Percentiles rank a stretch among this genome's conserved stretches.
phyloP scores from a whole-genome alignment of 2,888 invertebrate genomes.

The Conistra vaccinii region DNA sequence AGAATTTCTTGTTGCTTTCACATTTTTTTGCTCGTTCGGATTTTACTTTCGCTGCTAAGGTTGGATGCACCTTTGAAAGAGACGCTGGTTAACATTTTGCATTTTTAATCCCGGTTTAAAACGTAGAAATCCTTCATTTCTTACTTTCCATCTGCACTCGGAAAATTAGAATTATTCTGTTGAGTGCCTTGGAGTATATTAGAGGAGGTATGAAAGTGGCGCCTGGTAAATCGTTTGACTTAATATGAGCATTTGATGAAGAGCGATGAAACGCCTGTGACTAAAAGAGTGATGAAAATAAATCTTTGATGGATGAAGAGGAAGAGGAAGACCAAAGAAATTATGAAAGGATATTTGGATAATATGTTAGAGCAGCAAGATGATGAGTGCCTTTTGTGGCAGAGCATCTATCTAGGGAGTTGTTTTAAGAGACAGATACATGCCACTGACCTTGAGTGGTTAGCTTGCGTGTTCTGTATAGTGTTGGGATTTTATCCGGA shows the following conservation, averaged over 20 bases:
- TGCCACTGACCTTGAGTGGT: no score
- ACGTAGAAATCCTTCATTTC: background rate
- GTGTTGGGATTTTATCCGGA: no score
- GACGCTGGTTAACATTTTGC: background rate
- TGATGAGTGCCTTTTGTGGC: no score
- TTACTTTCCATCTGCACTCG: background rate
- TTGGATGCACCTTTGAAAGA: background rate
- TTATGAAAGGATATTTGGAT: background rate
- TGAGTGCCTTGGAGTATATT: background rate
- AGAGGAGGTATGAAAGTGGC: background rate
- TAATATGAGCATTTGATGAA: background rate
- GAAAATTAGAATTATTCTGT: background rate
- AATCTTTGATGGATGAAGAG: background rate
- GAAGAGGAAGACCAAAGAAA: background rate
- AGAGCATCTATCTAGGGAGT: no score
- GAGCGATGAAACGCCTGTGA: background rate
- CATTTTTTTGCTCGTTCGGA: background rate
- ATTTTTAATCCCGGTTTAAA: background rate
- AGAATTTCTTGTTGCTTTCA: background rate
- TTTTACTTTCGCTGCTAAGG: background rate
- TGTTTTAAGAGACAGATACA: no score
- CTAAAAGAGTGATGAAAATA: background rate
- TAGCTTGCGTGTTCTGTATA: no score
- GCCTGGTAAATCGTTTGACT: background rate
- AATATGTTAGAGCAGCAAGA: no score